A percentile compares a stretch with the other conserved stretches of the same genome.
phyloP scores from a whole-genome alignment of 1,140 invertebrate species.

The Diploscapter pachys region DNA sequence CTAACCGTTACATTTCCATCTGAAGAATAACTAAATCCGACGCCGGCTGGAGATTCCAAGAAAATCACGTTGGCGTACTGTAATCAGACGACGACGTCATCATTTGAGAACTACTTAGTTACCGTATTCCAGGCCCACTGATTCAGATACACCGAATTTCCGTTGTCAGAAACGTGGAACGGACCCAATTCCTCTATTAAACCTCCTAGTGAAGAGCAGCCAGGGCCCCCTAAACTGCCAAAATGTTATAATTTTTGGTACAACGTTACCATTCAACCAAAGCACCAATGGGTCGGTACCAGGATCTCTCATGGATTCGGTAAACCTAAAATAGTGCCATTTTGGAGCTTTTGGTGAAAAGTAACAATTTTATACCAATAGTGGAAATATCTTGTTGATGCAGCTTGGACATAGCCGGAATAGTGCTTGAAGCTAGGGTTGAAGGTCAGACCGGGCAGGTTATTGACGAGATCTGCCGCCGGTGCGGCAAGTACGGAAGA shows the following conservation, averaged over 20 bases:
- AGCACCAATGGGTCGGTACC: constrained; percentile 61
- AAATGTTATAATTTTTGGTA: no score
- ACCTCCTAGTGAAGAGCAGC: constrained; percentile 63
- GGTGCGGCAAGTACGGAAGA: neutral
- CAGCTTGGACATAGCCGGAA: constrained; percentile 26
- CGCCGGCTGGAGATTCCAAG: constrained; percentile 64
- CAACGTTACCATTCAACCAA: constrained; percentile 63
- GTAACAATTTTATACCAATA: constrained; percentile 26
- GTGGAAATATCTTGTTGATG: constrained; percentile 22
- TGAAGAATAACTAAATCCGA: constrained; percentile 63
- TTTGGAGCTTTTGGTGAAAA: neutral
- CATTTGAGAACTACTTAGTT: constrained; percentile 9
- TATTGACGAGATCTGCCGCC: constrained; percentile 17
- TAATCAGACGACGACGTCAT: constrained; percentile 4
- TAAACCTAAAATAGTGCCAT: constrained; percentile 58
- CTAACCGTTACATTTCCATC: constrained; percentile 59
- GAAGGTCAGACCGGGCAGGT: constrained; percentile 31
- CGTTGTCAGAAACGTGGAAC: constrained; percentile 55
- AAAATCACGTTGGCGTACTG: constrained; percentile 75
- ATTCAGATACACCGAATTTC: constrained; percentile 59
- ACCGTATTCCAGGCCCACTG: constrained; percentile 63
- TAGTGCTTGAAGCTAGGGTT: constrained; percentile 31
- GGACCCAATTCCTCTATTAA: constrained; percentile 64
- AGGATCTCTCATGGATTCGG: constrained; percentile 61
- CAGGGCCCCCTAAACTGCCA: constrained; percentile 59